These are phyloP conservation scores for Phalacrocorax brasilianus DNA, from an alignment of 2,113 vertebrate species.

Conservation along the genomic window DNA sequence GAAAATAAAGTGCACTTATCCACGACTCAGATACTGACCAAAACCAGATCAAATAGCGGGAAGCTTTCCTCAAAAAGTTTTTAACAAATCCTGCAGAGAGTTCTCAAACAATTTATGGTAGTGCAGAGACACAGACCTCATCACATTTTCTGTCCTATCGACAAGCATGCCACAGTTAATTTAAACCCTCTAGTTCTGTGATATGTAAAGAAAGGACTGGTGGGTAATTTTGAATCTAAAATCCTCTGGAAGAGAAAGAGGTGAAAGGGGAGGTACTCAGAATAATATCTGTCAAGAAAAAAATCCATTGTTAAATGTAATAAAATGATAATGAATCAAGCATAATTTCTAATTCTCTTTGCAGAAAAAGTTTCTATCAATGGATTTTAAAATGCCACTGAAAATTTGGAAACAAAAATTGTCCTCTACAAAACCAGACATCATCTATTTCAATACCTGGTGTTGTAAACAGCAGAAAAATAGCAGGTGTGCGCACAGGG, in stretches of 20 bases:
- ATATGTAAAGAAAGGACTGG: not conserved
- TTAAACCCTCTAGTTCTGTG: not conserved
- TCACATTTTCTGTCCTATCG: not conserved
- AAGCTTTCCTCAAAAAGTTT: not conserved
- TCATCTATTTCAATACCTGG: not conserved
- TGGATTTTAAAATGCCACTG: not conserved
- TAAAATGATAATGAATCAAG: no score
- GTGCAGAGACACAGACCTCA: not conserved
- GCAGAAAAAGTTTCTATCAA: not conserved
- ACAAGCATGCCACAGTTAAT: not conserved
- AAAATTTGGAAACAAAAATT: not conserved
- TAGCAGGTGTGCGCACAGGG: not conserved
- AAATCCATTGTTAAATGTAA: not conserved
- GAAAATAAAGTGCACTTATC: slow-evolving; percentile 37
- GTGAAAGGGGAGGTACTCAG: not conserved
- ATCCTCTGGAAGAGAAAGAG: not conserved
- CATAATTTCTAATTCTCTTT: no score
- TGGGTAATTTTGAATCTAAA: not conserved
- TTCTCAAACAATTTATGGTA: not conserved
- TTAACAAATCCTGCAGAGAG: not conserved
- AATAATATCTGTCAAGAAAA: not conserved
- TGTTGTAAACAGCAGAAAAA: not conserved
- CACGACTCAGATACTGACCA: not conserved
- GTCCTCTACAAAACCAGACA: not conserved
- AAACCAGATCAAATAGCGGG: slow-evolving; percentile 30